Base-by-base conservation (phyloP, 2,113 vertebrate species). In the Athene noctua region DNA sequence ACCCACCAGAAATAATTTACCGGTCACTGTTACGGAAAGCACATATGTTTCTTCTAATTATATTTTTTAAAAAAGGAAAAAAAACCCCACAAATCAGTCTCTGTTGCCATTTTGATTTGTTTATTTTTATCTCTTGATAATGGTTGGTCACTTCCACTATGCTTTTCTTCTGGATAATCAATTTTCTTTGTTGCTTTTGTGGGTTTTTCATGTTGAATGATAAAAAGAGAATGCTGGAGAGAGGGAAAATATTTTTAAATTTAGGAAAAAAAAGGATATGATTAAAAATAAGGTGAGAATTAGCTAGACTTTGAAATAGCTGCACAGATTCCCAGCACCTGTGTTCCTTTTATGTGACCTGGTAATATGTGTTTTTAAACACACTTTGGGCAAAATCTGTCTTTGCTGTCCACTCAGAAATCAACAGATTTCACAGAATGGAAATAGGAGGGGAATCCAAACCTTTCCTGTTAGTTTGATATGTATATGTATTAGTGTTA, bases 261-360 rank as follows among this genome's bases (percentile, higher is more conserved):
- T 70, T 5, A 34, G 2, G 15, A 6, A 1, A 0, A 3, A 38
- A 40, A 72, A 67, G 32, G 4, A 38, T 5, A 46, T 6, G 1
- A 42, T 44, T 73, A 78, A 73, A 80, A 82, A 80, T 44, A 67
- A 40, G 5, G 29, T 74, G 46, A 88, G 68, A 88, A 86, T 52
- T 65, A 58, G 18, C 42, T 49, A 71, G 18, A 29, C 27, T 83
- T 83, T 67, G 62, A 85, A 79, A 91, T 29, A 63, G 42, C 16
- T 68, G 15, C 42, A 47, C 16, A 72, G 70, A 72, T 75, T 93
- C 30, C 29, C 27, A 75, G 25, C 36, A 71, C 16, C 11, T 38
- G 29, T 34, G 12, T 34, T 80, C 23, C 11, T 77, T 75, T 57
- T 49, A 79, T 3, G 3, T 55, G n/a, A 63, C 11, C 6, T n/a